phyloP scores from a whole-genome alignment of 1,140 invertebrate species.

The Drosophila hydei region DNA sequence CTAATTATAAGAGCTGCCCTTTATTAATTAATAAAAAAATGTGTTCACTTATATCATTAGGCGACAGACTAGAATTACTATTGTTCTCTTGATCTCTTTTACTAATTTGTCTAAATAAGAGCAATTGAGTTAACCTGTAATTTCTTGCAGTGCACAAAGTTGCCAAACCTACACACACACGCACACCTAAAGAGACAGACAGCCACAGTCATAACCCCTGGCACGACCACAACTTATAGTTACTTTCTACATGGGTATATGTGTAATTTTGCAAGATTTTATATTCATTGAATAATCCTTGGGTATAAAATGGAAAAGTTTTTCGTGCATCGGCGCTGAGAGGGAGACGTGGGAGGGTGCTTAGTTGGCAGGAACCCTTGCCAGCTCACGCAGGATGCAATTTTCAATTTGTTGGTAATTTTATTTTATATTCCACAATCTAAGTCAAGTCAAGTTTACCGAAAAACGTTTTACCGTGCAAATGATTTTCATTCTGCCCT shows the following conservation, averaged over 20 bases:
- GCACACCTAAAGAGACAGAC: slow-evolving; percentile 17
- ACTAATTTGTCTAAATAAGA: not conserved
- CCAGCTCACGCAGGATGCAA: slow-evolving; percentile 74
- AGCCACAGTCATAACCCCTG: slow-evolving; percentile 63
- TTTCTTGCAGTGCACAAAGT: slow-evolving; percentile 58
- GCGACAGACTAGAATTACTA: not conserved
- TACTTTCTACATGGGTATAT: slow-evolving; percentile 52
- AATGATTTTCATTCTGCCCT: slow-evolving; percentile 76
- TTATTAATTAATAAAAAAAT: not conserved
- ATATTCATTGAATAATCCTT: slow-evolving; percentile 81
- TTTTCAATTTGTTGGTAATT: slow-evolving; percentile 82
- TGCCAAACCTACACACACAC: slow-evolving; percentile 48
- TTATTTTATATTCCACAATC: slow-evolving; percentile 80
- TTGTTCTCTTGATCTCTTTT: not conserved
- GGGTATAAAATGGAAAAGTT: slow-evolving; percentile 78
- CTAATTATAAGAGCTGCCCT: too few species aligned
- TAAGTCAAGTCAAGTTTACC: slow-evolving; percentile 80
- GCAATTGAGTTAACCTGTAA: slow-evolving; percentile 6
- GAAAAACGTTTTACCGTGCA: slow-evolving; percentile 81
- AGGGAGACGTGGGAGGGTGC: not conserved
- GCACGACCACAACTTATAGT: slow-evolving; percentile 67
- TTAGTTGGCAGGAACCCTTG: slow-evolving; percentile 14
- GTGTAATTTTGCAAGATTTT: slow-evolving; percentile 78
- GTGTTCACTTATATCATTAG: not conserved
- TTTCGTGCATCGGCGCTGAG: slow-evolving; percentile 56